Evolutionary conservation across 2,888 invertebrate species (phyloP), one percentile per base, ranked within the genome.

Genomic region (Therioaphis trifolii): DNA sequence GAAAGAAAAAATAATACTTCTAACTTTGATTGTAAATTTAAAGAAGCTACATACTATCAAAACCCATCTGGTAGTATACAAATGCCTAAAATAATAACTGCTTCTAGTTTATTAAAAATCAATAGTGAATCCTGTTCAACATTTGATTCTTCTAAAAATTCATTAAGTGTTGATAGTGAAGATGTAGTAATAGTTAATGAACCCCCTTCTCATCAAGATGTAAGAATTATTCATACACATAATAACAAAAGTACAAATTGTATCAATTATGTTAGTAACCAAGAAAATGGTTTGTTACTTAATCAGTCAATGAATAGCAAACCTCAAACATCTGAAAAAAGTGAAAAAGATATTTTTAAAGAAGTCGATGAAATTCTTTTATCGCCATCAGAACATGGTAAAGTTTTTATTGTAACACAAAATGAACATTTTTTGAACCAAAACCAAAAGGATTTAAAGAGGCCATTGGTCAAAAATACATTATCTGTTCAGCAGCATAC

Each of bases 401-500:
- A 55, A 24, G n/a, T 55, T n/a, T 3, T 40, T n/a, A 69, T 15
- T 24, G 14, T 27, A 69, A 35, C 35, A 52, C 46, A 21, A 61
- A 40, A 52, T 68, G 63, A 82, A 63, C 18, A 61, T 21, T 2
- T 35, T 12, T n/a, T 18, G 5, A 43, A 27, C 3, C 35, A 52
- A 40, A 77, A 49, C 1, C 29, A 15, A 35, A 79, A 55, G 0
- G 52, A 82, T 52, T 18, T 63, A 1, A 74, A 74, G 63, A 18
- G 12, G 12, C 29, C 61, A 61, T 61, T 61, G 0, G 63, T 63
- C 9, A 49, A 82, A 21, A 49, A 29, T n/a, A 63, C 21, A 52
- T 63, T 72, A 63, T 71, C 58, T 15, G 29, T 18, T 61, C 46
- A 63, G 0, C 69, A 63, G 71, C 72, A 76, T 66, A 74, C 55